Evolutionary conservation across 2,888 invertebrate species (phyloP).

Genomic region (Taphrorychus bicolor): DNA sequence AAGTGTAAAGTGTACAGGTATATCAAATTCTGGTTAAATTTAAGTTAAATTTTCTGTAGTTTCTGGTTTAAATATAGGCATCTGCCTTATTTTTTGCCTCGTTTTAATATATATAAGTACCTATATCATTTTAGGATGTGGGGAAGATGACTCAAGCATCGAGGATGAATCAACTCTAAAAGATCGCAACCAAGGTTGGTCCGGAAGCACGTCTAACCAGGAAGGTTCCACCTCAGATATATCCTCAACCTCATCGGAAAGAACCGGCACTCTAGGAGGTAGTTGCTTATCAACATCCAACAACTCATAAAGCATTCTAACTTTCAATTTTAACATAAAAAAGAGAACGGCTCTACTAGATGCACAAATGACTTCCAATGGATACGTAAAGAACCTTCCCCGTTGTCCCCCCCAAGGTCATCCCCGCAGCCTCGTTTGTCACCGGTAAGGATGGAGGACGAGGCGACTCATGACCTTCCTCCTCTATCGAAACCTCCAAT

Average conservation of each 20-base stretch:
- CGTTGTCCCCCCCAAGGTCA: slow-evolving; percentile 21
- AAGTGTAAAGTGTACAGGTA: too few relatives aligned
- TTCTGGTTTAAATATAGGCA: too few relatives aligned
- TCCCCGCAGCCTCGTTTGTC: slow-evolving; percentile 36
- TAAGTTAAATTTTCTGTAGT: too few relatives aligned
- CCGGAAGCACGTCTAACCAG: slow-evolving; percentile 56
- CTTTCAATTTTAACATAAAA: background rate
- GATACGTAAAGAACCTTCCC: slow-evolving; percentile 62
- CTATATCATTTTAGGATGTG: slow-evolving; percentile 23
- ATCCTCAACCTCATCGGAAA: slow-evolving; percentile 51
- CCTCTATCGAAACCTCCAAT: slow-evolving; percentile 38
- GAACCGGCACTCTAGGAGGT: slow-evolving; percentile 32
- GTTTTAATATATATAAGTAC: too few relatives aligned
- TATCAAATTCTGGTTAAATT: too few relatives aligned
- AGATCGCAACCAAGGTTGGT: slow-evolving; percentile 61
- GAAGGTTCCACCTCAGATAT: slow-evolving; percentile 58
- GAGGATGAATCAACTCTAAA: slow-evolving; percentile 67
- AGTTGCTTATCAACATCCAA: background rate
- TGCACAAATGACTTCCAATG: slow-evolving; percentile 75
- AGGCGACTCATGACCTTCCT: slow-evolving; percentile 26
- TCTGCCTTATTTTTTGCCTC: too few relatives aligned
- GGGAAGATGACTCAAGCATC: slow-evolving; percentile 65
- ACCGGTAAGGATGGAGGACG: slow-evolving; percentile 40
- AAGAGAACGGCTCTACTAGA: slow-evolving; percentile 67
- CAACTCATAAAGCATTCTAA: background rate